Evolutionary conservation across 1,140 invertebrate genomes (phyloP).

Genomic region (Saccostrea echinata): DNA sequence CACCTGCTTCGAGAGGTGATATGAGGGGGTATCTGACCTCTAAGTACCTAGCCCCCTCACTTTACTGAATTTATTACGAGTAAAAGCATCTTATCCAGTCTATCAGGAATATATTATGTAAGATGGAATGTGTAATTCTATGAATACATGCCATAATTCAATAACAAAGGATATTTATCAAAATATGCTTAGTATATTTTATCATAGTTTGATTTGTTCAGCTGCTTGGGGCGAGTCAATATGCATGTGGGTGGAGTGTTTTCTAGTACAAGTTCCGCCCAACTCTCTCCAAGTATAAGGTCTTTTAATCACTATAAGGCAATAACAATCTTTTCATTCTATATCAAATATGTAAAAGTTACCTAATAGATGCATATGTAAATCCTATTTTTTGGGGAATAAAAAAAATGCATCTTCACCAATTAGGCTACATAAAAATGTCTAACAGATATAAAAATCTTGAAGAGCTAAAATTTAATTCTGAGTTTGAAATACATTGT

Average conservation of each 20-base stretch:
- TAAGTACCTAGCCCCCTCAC: not conserved
- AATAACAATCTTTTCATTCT: too few relatives aligned
- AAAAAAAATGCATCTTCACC: too few relatives aligned
- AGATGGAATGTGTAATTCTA: not conserved
- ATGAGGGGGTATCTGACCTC: not conserved
- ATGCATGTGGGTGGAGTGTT: not conserved
- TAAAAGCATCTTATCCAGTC: not conserved
- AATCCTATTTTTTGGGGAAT: too few relatives aligned
- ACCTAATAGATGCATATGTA: too few relatives aligned
- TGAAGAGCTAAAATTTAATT: too few relatives aligned
- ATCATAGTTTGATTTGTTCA: slow-evolving; percentile 25
- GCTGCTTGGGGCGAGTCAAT: not conserved
- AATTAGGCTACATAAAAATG: too few relatives aligned
- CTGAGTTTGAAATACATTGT: too few relatives aligned
- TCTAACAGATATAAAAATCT: too few relatives aligned
- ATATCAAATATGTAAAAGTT: too few relatives aligned
- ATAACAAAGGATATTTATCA: not conserved
- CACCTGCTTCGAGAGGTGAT: not conserved
- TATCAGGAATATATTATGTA: not conserved
- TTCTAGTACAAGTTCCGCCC: too few relatives aligned
- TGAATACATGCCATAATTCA: not conserved
- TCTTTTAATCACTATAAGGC: too few relatives aligned
- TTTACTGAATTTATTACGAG: not conserved
- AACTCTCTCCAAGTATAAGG: too few relatives aligned
- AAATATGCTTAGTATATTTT: not conserved